These are phyloP conservation scores for Neodiprion fabricii DNA, from an alignment of 1,140 invertebrate genomes.

Conservation along the genomic window DNA sequence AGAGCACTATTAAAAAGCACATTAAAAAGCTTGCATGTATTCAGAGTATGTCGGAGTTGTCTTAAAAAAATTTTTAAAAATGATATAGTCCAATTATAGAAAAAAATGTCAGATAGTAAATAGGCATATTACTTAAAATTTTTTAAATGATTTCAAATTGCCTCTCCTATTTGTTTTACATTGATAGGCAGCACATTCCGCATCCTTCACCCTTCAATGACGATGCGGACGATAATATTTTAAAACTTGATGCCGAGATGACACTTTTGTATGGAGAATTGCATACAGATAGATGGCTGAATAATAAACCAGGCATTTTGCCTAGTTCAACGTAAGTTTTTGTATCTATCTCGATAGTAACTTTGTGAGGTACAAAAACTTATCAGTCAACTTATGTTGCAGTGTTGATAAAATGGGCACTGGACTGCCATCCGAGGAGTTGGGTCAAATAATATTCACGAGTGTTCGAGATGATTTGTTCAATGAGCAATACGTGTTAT, in stretches of 20 bases:
- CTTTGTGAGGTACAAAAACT: conserved; percentile 1
- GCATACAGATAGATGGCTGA: conserved; percentile 64
- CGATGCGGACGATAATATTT: conserved; percentile 56
- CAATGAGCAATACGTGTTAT: conserved; percentile 50
- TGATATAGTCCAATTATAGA: neutral
- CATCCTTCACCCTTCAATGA: conserved; percentile 63
- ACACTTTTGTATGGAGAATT: conserved; percentile 72
- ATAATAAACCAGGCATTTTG: conserved; percentile 59
- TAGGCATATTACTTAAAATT: no score
- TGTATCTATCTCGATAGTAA: conserved; percentile 8
- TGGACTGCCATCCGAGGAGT: conserved; percentile 54
- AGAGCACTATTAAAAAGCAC: neutral
- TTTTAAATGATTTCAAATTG: no score
- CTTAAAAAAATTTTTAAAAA: neutral
- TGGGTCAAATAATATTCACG: conserved; percentile 55
- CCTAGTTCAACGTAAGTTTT: conserved; percentile 40
- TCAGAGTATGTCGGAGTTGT: no score
- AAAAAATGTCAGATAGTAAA: neutral
- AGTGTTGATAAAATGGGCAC: conserved; percentile 48
- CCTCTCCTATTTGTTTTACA: neutral
- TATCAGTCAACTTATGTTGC: conserved; percentile 6
- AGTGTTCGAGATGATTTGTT: conserved; percentile 56
- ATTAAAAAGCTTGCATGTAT: neutral
- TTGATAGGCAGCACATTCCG: conserved; percentile 46
- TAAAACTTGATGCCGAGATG: conserved; percentile 65